A percentile compares a stretch with the other conserved stretches of the same genome.
These are phyloP conservation scores for Pseudococcus viburni DNA, from an alignment of 2,888 invertebrate species.

Conservation along the genomic window DNA sequence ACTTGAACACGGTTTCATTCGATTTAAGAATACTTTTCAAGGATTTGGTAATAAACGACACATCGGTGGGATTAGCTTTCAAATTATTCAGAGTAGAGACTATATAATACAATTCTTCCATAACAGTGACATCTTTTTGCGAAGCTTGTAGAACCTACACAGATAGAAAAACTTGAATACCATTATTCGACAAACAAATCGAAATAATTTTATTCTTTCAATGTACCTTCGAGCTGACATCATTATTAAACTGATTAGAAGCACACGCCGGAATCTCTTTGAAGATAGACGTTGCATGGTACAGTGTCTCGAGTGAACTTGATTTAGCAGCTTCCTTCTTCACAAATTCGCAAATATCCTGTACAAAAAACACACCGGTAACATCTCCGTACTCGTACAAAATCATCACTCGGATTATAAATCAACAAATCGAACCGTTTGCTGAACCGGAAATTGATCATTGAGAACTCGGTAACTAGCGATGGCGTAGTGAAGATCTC, in stretches of 20 bases:
- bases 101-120: constrained; percentile 62
- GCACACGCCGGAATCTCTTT: constrained; percentile 57
- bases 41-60: constrained; percentile 55
- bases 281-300: constrained; percentile 53
- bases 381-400: not conserved
- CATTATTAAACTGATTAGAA: constrained; percentile 54
- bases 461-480: constrained; percentile 57
- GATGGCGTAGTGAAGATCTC: constrained; percentile 58
- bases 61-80: constrained; percentile 24
- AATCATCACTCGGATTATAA: not conserved
- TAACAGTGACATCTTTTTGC: constrained; percentile 12
- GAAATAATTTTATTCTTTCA: not conserved
- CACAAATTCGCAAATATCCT: constrained; percentile 53
- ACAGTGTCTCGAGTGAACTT: not conserved
- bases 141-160: constrained; percentile 28
- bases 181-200: not conserved
- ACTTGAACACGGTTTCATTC: constrained; percentile 59
- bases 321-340: constrained; percentile 37
- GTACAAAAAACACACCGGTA: not conserved
- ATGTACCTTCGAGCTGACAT: constrained; percentile 49
- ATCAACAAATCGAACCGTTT: not conserved
- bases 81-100: constrained; percentile 38
- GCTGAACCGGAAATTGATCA: constrained; percentile 51
- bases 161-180: not conserved
- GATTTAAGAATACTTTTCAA: constrained; percentile 56